These are phyloP conservation scores for Echinarachnius parma DNA, from an alignment of 53 echinoderm and acorn worm species.

Conservation along the genomic window DNA sequence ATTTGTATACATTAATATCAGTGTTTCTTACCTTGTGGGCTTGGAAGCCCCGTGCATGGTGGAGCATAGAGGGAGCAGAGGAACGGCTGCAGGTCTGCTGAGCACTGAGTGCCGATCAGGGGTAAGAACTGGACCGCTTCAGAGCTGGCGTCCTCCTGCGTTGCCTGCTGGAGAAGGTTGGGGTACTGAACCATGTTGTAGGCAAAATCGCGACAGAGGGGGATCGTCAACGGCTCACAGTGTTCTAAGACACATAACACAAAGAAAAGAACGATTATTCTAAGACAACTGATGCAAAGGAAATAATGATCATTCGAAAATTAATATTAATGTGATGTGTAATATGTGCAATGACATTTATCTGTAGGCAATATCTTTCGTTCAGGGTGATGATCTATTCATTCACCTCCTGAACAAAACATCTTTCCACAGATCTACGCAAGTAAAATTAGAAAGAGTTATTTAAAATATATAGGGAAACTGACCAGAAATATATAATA, in stretches of 20 bases:
- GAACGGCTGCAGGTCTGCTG: slow-evolving; percentile 13
- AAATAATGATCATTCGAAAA: background rate
- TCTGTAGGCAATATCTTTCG: no score
- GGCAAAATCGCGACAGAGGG: slow-evolving; percentile 9
- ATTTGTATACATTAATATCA: no score
- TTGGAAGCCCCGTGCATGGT: slow-evolving; percentile 16
- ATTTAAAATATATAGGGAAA: no score
- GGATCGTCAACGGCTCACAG: slow-evolving; percentile 10
- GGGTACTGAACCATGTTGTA: slow-evolving; percentile 33
- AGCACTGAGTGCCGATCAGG: slow-evolving; percentile 28
- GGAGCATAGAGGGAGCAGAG: slow-evolving; percentile 40
- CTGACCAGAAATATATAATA: no score
- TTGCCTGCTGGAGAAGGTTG: slow-evolving; percentile 24
- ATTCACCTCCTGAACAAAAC: no score
- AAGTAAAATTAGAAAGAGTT: no score
- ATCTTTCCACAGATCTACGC: no score
- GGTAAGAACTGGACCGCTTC: slow-evolving; percentile 22
- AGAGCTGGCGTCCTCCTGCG: slow-evolving; percentile 7
- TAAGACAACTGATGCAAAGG: background rate
- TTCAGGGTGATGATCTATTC: no score
- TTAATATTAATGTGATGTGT: no score
- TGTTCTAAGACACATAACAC: background rate
- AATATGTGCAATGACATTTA: no score
- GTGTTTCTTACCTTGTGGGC: slow-evolving; percentile 21
- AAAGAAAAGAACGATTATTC: background rate